phyloP scores from a whole-genome alignment of 2,797 vertebrate genomes.

The Falco cherrug region DNA sequence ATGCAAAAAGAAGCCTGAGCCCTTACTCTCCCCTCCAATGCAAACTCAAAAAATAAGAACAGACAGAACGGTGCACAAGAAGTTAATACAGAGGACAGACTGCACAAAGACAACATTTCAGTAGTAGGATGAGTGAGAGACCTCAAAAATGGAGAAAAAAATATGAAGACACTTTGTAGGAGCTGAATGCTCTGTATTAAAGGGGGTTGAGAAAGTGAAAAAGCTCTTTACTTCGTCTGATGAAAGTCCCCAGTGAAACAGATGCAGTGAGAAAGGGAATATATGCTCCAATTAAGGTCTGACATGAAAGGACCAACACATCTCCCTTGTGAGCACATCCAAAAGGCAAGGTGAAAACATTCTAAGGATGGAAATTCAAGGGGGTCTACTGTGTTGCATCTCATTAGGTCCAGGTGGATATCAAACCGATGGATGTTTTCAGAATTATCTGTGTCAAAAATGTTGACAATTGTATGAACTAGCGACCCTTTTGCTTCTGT shows the following conservation, averaged over 20 bases:
- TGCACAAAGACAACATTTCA: constrained; percentile 51
- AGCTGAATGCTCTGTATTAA: constrained; percentile 27
- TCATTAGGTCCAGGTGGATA: constrained; percentile 56
- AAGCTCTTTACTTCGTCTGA: constrained; percentile 13
- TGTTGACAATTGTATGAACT: constrained; percentile 47
- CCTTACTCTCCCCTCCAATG: neutral
- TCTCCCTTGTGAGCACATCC: constrained; percentile 55
- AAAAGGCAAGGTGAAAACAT: constrained; percentile 62
- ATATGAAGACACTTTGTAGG: constrained; percentile 31
- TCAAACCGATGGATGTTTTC: constrained; percentile 51
- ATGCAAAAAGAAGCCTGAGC: neutral
- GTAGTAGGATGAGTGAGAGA: constrained; percentile 22
- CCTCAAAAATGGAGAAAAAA: constrained; percentile 5
- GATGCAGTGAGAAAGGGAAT: constrained; percentile 44
- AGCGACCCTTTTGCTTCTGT: neutral
- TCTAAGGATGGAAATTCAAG: constrained; percentile 43
- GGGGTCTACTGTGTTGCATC: neutral
- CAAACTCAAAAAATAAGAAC: neutral
- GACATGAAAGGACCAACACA: constrained; percentile 38
- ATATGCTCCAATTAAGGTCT: constrained; percentile 56
- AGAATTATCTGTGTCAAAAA: constrained; percentile 41
- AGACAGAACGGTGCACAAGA: neutral
- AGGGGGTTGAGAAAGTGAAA: constrained; percentile 26
- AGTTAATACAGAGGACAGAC: constrained; percentile 27
- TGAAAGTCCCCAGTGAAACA: constrained; percentile 59